Conservation (phyloP, 2,113 vertebrate species). For the Accipiter cooperii region DNA sequence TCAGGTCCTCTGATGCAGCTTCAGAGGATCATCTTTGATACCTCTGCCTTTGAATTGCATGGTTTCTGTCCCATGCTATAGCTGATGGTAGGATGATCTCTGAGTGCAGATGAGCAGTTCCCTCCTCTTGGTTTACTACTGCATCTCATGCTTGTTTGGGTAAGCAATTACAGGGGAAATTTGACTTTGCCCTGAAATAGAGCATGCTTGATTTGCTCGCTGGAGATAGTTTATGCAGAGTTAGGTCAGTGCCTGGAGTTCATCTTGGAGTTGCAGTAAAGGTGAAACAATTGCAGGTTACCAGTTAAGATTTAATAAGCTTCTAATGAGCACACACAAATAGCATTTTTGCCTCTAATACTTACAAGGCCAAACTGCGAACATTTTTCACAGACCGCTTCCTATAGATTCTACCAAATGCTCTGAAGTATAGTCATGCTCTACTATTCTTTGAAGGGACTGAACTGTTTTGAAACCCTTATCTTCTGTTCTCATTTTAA, state of each 20-base stretch:
- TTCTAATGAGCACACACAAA: background rate
- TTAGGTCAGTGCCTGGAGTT: background rate
- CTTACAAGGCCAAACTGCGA: background rate
- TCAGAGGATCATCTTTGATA: background rate
- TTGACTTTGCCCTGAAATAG: background rate
- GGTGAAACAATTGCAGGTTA: background rate
- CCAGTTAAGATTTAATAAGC: background rate
- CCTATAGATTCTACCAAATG: background rate
- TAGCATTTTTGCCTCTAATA: background rate
- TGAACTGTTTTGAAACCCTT: background rate
- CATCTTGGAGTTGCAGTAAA: background rate
- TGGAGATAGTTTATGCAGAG: background rate
- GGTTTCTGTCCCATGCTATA: background rate
- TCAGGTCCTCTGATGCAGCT: background rate
- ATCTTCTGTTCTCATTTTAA: background rate
- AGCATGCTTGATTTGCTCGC: background rate
- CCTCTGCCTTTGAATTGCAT: background rate
- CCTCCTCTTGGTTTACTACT: background rate
- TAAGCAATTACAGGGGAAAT: background rate
- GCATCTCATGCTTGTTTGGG: background rate
- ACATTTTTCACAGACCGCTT: background rate
- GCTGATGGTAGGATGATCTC: background rate
- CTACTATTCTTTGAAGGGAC: background rate
- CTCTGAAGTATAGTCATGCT: background rate
- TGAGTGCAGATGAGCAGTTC: background rate